Conservation (phyloP, 2,888 invertebrate species). For the Theretra japonica region DNA sequence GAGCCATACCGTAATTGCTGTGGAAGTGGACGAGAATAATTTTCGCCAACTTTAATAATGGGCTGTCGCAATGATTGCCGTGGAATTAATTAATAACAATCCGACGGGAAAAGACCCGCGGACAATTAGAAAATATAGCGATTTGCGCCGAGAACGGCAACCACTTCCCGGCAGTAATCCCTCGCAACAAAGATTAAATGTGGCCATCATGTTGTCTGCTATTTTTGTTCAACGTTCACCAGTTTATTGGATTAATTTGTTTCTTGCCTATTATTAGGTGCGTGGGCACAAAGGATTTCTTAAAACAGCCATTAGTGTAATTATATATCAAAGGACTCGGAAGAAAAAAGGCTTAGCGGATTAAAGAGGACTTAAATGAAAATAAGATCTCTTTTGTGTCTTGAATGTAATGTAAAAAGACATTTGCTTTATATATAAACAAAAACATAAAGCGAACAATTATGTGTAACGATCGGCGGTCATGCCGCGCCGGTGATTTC, state of each 20-base stretch:
- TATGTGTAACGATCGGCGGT: no score
- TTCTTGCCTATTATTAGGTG: background rate
- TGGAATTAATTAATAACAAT: conserved; percentile 24
- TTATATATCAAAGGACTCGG: no score
- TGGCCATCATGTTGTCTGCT: background rate
- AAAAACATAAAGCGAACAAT: no score
- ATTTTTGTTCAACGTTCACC: conserved; percentile 4
- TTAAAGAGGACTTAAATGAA: no score
- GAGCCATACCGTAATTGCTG: background rate
- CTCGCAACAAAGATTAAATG: background rate
- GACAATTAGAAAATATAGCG: conserved; percentile 18
- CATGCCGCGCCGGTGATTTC: no score
- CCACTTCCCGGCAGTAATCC: background rate
- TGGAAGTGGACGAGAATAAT: background rate
- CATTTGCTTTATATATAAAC: no score
- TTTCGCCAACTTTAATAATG: conserved; percentile 1
- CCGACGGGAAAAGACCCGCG: background rate
- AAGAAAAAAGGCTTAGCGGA: background rate
- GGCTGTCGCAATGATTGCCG: background rate
- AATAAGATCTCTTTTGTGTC: no score
- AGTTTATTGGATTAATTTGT: conserved; percentile 3
- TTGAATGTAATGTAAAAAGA: no score
- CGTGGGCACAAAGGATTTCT: background rate
- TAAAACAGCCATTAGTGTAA: background rate
- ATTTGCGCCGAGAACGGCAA: background rate